phyloP scores from a whole-genome alignment of 2,888 invertebrate species.

The Catocala sponsa region DNA sequence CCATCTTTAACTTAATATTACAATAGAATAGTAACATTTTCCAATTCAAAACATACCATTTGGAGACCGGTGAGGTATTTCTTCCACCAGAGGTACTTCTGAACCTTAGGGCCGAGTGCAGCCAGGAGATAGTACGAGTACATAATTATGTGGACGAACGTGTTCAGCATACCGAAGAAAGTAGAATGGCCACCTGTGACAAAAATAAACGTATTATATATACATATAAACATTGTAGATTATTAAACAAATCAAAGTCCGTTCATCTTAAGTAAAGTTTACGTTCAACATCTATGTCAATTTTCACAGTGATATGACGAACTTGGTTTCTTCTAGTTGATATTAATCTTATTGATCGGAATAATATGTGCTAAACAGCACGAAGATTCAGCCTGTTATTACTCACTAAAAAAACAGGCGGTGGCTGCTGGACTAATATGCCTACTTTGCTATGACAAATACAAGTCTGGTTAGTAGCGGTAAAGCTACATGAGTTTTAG shows the following conservation, averaged over 20 bases:
- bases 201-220: slow-evolving; percentile 4
- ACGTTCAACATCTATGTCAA: too few relatives aligned
- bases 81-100: slow-evolving; percentile 98
- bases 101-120: slow-evolving; percentile 95
- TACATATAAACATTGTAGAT: not conserved
- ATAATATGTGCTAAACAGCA: too few relatives aligned
- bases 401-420: too few relatives aligned
- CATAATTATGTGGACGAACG: slow-evolving; percentile 98
- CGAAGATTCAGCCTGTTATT: too few relatives aligned
- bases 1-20: too few relatives aligned
- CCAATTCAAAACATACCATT: slow-evolving; percentile 88
- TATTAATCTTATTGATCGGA: too few relatives aligned
- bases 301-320: too few relatives aligned
- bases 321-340: too few relatives aligned
- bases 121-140: slow-evolving; percentile 97
- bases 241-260: slow-evolving; percentile 7
- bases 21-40: not conserved
- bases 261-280: not conserved
- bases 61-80: slow-evolving; percentile 96
- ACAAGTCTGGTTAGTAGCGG: slow-evolving; percentile 15
- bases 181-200: slow-evolving; percentile 95
- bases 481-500: slow-evolving; percentile 1
- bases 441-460: too few relatives aligned
- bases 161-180: slow-evolving; percentile 97
- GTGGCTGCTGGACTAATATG: too few relatives aligned